These are phyloP conservation scores for Trichogramma evanescens DNA, from an alignment of 2,888 invertebrate species.

Conservation along the genomic window DNA sequence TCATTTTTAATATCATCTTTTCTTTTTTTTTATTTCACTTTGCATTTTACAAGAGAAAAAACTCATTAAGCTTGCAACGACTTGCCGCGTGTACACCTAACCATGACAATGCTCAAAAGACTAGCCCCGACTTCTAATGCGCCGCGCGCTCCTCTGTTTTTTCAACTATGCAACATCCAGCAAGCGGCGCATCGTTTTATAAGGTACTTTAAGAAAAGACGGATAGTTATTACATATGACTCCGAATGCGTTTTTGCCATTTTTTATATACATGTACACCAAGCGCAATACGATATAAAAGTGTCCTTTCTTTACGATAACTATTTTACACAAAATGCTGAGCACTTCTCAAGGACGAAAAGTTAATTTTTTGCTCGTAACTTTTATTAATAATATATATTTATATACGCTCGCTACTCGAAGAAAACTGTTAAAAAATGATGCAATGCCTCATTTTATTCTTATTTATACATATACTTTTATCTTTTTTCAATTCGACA, in stretches of 20 bases:
- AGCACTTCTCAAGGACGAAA: conserved; percentile 20
- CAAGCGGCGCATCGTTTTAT: conserved; percentile 1
- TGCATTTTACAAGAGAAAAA: conserved; percentile 15
- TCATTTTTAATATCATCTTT: background rate
- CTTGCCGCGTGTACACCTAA: background rate
- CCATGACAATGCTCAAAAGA: conserved; percentile 13
- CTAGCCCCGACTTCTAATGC: conserved; percentile 21
- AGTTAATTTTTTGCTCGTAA: background rate
- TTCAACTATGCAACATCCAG: background rate
- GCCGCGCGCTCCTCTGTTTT: conserved; percentile 6
- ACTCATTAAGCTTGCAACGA: conserved; percentile 13
- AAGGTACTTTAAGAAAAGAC: conserved; percentile 19
- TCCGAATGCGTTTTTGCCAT: background rate
- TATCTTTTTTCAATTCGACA: conserved; percentile 36
- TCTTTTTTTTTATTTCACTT: background rate
- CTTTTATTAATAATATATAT: background rate
- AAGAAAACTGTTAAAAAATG: conserved; percentile 5
- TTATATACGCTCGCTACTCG: background rate
- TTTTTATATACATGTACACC: conserved; percentile 20
- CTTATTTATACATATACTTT: background rate
- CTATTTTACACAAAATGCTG: conserved; percentile 9
- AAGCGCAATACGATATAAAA: conserved; percentile 23
- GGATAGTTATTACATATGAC: conserved; percentile 8
- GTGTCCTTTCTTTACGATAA: conserved; percentile 3
- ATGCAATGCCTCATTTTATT: conserved; percentile 5